A percentile compares a stretch with the other conserved stretches of the same genome.
Conservation (phyloP, 1,140 invertebrate species). For the Aporrectodea caliginosa region DNA sequence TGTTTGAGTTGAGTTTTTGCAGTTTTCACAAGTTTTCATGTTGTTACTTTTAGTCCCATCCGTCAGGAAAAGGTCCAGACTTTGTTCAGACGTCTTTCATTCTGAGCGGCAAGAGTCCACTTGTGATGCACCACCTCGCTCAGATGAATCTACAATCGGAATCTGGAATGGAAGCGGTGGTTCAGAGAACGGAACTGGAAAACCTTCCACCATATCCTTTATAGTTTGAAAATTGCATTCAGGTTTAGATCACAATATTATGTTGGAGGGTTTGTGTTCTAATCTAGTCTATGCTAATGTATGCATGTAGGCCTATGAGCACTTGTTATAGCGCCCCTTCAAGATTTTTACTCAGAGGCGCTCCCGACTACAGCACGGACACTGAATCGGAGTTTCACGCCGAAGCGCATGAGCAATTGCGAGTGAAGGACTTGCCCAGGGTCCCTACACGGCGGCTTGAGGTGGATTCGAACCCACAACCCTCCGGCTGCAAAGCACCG, state of each 20-base stretch:
- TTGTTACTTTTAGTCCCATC: constrained; percentile 44
- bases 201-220: constrained; percentile 51
- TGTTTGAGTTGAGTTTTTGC: no score
- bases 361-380: no score
- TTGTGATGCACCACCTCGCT: constrained; percentile 45
- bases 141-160: constrained; percentile 38
- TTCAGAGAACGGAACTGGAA: constrained; percentile 43
- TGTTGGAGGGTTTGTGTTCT: no score
- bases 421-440: no score
- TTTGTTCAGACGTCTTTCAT: constrained; percentile 41
- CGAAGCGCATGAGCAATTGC: no score
- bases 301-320: neutral
- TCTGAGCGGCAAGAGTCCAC: constrained; percentile 42
- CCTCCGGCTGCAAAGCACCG: no score
- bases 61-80: constrained; percentile 44
- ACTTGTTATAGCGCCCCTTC: constrained; percentile 1
- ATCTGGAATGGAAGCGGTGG: constrained; percentile 36
- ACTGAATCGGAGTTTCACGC: no score
- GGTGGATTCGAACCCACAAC: no score
- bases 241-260: neutral
- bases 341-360: no score
- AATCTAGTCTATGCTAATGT: no score
- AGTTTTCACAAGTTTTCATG: no score
- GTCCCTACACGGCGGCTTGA: no score
- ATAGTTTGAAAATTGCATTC: neutral